Base-by-base conservation (phyloP, 2,888 invertebrate species). In the Parnassius glacialis region DNA sequence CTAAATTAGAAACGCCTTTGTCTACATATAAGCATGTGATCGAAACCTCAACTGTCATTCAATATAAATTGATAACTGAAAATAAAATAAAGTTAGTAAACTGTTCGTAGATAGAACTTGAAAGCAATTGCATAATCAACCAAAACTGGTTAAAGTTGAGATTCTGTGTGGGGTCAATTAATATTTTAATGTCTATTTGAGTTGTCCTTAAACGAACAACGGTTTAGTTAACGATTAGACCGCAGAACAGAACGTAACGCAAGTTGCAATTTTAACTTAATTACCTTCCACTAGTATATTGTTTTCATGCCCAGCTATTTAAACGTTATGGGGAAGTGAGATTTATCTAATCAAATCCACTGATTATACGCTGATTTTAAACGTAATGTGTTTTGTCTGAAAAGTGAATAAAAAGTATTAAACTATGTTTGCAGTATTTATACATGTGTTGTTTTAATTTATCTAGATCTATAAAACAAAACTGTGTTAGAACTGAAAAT, bases 371-470 rank as follows among this genome's bases (percentile, higher is more conserved):
- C 43, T 62, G 53, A 53, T 57, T 57, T 25, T 11, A 43, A 58
- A 53, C 11, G 53, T 45, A 58, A 48, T 57, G 44, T 53, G 20
- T 62, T 62, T 62, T 45, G 51, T 52, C 59, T 20, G 45, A 47
- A 44, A n/a, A 16, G 44, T 58, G 13, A 43, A 57, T 50, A 12
- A 53, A 56, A 57, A 53, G 45, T 53, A 52, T 57, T 47, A 61
- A 52, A 41, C 54, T 62, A 58, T 50, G 61, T 52, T 34, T 61
- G 54, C 51, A 58, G 58, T 62, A 50, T 62, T 57, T 62, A n/a
- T 54, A 62, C 57, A 58, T 58, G 57, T 53, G 50, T 43, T 62
- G 51, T 62, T 12, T 53, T 58, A 45, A 51, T n/a, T n/a, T n/a
- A n/a, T 62, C 58, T 58, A 62, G 16, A 50, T 54, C 50, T 58